These are phyloP conservation scores for Odocoileus hemionus DNA, from an alignment of 2,113 vertebrate genomes.

Conservation along the genomic window DNA sequence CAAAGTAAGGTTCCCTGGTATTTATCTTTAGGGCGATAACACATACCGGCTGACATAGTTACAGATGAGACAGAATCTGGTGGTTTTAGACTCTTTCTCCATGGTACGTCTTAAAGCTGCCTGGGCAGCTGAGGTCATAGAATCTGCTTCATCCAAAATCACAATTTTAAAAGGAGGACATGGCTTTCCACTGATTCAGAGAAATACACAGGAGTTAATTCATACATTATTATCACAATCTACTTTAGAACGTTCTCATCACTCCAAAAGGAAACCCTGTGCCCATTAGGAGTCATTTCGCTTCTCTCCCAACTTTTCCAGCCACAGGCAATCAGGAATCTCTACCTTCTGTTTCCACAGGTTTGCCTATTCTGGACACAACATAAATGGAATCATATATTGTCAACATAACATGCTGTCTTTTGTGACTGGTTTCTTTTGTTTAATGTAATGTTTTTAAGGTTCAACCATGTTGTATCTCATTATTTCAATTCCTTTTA, in stretches of 20 bases:
- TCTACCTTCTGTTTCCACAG: not conserved
- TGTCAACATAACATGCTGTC: not conserved
- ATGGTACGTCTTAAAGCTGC: constrained; percentile 97
- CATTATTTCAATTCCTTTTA: not conserved
- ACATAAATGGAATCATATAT: not conserved
- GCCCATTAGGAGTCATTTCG: not conserved
- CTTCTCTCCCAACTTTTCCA: not conserved
- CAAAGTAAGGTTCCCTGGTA: not conserved
- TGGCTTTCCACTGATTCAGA: constrained; percentile 86
- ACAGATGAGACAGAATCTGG: constrained; percentile 98
- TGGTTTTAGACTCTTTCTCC: constrained; percentile 97
- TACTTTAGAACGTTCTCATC: not conserved
- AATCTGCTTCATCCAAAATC: constrained; percentile 98
- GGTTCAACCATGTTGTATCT: not conserved
- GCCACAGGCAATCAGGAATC: not conserved
- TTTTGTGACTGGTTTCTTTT: not conserved
- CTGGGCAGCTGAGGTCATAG: constrained; percentile 96
- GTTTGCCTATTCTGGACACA: not conserved
- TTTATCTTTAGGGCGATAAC: not conserved
- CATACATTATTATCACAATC: not conserved
- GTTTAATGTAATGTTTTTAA: not conserved
- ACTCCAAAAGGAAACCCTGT: not conserved
- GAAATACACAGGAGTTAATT: constrained; percentile 13
- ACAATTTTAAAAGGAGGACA: constrained; percentile 99
- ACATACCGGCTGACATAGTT: constrained; percentile 96